A percentile compares a stretch with the other conserved stretches of the same genome.
These are phyloP conservation scores for Diplolepis rosae DNA, from an alignment of 2,888 invertebrate genomes.

Conservation along the genomic window DNA sequence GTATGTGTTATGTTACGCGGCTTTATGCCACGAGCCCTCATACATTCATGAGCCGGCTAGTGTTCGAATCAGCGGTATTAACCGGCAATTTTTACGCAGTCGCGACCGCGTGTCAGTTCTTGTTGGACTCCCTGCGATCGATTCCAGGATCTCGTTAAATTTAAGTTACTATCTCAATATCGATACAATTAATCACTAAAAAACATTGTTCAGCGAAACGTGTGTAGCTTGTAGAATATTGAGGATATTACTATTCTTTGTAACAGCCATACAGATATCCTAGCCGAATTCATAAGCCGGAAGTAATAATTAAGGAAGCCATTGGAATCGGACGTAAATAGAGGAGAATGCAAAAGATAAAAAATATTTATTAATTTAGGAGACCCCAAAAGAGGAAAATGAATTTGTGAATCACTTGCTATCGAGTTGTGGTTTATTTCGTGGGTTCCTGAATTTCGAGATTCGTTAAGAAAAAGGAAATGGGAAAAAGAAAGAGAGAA, in stretches of 20 bases:
- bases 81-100: conserved; percentile 13
- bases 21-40: not conserved
- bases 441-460: not conserved
- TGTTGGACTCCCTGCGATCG: not conserved
- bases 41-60: not conserved
- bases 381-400: not conserved
- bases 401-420: not conserved
- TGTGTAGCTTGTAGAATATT: conserved; percentile 8
- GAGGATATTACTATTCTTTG: not conserved
- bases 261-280: not conserved
- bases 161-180: not conserved
- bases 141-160: conserved; percentile 5
- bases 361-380: not conserved
- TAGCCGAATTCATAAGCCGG: not conserved
- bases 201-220: not conserved
- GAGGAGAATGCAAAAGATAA: not conserved
- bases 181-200: not conserved
- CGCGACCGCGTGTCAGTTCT: conserved; percentile 18
- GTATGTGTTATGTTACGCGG: conserved; percentile 5
- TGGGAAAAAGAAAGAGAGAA: not conserved
- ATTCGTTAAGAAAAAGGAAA: not conserved
- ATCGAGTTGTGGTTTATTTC: not conserved
- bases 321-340: not conserved
- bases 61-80: not conserved
- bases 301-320: conserved; percentile 4